Evolutionary conservation across 2,888 invertebrate genomes (phyloP), one percentile per base, ranked within the genome.

Genomic region (Salpingus planirostris): DNA sequence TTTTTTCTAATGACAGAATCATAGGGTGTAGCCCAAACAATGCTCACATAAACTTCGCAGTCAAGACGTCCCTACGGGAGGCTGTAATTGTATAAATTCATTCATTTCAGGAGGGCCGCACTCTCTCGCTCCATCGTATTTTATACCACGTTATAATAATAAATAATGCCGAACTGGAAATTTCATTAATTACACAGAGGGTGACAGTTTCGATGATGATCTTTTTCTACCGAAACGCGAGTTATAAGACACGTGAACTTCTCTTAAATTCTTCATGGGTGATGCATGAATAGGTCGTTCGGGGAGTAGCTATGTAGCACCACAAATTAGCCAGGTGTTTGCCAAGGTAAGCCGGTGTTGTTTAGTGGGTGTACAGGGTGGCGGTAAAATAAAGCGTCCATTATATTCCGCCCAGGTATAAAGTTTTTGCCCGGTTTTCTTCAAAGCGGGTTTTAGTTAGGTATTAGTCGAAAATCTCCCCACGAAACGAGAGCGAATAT

Each of bases 1-100:
- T 54, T 50, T 57, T 54, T 56, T 59, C 57, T 62, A 62, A 62
- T 62, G 60, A 61, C 52, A 53, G 57, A 62, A 58, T 64, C 60
- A 62, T 61, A 51, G 62, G 63, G 63, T 60, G 58, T 43, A 51
- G 30, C 47, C 54, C 48, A 55, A 55, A 46, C 50, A 54, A 53
- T 52, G 38, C 42, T 35, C 42, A 37, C 49, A 46, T 51, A 47
- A 52, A 55, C 44, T 52, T 50, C 38, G 41, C 45, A 49, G 49
- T 45, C 45, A 45, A 52, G 49, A 50, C 50, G 43, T 44, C 47
- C 48, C 51, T 36, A 44, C 34, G 40, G 51, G 46, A 21, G 10
- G 21, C 21, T 24, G 13, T 26, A 8, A 5, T 8, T 18, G 34
- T 10, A n/a, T 30, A 29, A 36, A 40, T 40, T 29, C 38, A 31